Evolutionary conservation across 2,888 invertebrate species (phyloP).

Genomic region (Drosophila acutilabella): DNA sequence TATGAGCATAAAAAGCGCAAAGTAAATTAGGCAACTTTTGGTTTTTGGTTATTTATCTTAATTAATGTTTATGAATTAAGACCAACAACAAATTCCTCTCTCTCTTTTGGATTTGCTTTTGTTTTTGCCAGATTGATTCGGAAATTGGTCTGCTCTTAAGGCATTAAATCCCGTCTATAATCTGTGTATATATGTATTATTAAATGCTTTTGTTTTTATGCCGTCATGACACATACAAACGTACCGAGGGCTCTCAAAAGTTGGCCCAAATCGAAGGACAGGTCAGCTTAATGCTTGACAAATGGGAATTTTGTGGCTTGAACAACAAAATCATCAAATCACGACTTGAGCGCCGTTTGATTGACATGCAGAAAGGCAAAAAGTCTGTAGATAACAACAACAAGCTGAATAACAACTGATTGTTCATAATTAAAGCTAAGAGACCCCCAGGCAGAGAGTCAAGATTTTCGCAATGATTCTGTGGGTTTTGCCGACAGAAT

Average conservation of each 20-base stretch:
- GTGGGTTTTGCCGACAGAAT: constrained; percentile 40
- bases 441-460: constrained; percentile 51
- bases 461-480: constrained; percentile 75
- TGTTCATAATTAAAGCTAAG: constrained; percentile 76
- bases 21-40: constrained; percentile 12
- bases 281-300: constrained; percentile 57
- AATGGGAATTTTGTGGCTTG: constrained; percentile 46
- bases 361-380: constrained; percentile 65
- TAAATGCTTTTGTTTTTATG: constrained; percentile 51
- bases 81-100: constrained; percentile 2
- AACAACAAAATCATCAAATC: constrained; percentile 76
- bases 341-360: constrained; percentile 74
- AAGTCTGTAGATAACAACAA: constrained; percentile 30
- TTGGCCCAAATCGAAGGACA: constrained; percentile 50
- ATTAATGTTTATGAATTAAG: constrained; percentile 46
- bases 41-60: constrained; percentile 30
- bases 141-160: constrained; percentile 25
- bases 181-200: constrained; percentile 51
- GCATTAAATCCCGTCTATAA: constrained; percentile 34
- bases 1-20: background rate
- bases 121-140: constrained; percentile 42
- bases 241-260: constrained; percentile 8
- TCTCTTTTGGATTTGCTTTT: background rate
- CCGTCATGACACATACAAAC: background rate
- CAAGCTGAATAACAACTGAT: constrained; percentile 51